Base-by-base conservation (phyloP, 2,888 invertebrate species). In the Campoletis raptor region DNA sequence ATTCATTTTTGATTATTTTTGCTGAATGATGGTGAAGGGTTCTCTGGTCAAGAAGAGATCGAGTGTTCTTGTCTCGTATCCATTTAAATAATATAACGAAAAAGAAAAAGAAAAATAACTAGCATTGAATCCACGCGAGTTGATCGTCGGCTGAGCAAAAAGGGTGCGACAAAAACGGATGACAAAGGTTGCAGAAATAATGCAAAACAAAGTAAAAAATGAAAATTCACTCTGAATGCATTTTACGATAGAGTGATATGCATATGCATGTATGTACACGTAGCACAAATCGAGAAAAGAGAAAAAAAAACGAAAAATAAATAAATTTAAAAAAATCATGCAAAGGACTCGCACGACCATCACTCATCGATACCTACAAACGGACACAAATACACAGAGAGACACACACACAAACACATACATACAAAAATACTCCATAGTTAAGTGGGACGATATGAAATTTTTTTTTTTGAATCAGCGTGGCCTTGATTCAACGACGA, bases 401-500 rank as follows among this genome's bases (percentile, higher is more conserved):
- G 61, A 67, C 81, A 84, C 24, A 45, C 40, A 69, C 69, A 79
- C 69, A 74, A 21, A 78, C 61, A 83, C 64, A 81, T 30, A 61
- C 0, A 74, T 7, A 81, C 24, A 15, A 8, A 86, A 45, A 85
- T 45, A 81, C 81, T 77, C 73, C 54, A 84, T 88, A 85, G 83
- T 81, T 85, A 82, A 87, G 87, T 89, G 89, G 83, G 85, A 82
- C 82, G 87, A 88, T 85, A 87, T 87, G 81, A 72, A 40, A 42
- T 83, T 85, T 85, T 87, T 88, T 90, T 91, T 87, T 88, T 90
- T 92, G 91, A 92, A 91, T 91, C 91, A 92, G 89, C 89, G 91
- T 90, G 92, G 92, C 91, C 91, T 92, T 92, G 92, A 92, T 92
- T 92, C 92, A 92, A 92, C 91, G 91, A 92, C 90, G 76, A 88